Base-by-base conservation (phyloP, 2,888 invertebrate genomes). In the Xylophagus ater region DNA sequence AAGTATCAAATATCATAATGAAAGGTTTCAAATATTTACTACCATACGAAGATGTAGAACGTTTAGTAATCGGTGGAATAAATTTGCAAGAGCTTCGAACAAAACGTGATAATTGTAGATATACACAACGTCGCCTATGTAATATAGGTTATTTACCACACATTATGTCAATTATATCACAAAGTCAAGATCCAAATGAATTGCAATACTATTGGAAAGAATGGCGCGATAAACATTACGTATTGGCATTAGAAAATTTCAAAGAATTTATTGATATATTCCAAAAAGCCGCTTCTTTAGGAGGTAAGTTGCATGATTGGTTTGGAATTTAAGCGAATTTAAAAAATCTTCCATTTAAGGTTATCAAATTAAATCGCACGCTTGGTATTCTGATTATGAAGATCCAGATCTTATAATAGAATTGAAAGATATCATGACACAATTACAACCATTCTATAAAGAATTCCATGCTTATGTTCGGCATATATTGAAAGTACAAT, bases 391-490 rank as follows among this genome's bases (percentile, higher is more conserved):
- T 9, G 46, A 72, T 43, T 85, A 81, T 48, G 84, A 84, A 52
- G 75, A 78, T 25, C 61, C 72, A 2, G 74, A 79, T 50, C 81
- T 90, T 45, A 74, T 76, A 48, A 60, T 72, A n/a, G 78, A 81
- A 49, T 60, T 88, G 10, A 74, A 74, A n/a, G 69, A 69, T 34
- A 61, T 85, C 1, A 82, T 83, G 73, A 70, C 73, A 51, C 76
- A 84, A 54, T 66, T 92, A 41, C 78, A 76, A 55, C 90, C 90
- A 0, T 60, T 92, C 2, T 92, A 90, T 56, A 65, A 78, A 37
- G 79, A 88, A 54, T 63, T 90, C 12, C 89, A 90, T 56, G 85
- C 84, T 0, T 89, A 84, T 51, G 76, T 87, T 5, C 69, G 88
- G 44, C 70, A 74, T 48, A 73, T 76, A 37, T 66, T 87, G n/a